Base-by-base conservation (phyloP, 1,140 invertebrate genomes). In the Drosophila nasuta region DNA sequence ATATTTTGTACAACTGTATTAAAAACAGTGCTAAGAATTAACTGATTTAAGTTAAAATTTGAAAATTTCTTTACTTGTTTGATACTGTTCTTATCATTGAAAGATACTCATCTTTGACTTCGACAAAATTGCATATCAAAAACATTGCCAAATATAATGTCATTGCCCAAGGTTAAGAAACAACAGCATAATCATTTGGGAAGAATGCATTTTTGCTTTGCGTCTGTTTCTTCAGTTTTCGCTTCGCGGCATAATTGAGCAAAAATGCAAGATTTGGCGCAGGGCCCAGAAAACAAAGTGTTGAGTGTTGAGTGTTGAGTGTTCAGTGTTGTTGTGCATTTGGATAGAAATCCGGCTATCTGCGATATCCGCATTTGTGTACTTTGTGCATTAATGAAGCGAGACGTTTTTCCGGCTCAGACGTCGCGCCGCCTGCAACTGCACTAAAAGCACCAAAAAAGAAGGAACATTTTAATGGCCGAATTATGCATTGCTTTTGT, bases 301-400 rank as follows among this genome's bases (percentile, higher is more conserved):
- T 57, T 25, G 3, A 25, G 20, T 25, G 48, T 57, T 25, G 3
- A 25, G 20, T 25, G 20, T 20, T 20, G 20, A 20, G 20, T 20
- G 20, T 25, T 25, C 20, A 25, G 20, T 25, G 20, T 25, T 25
- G 20, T 25, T 77, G 60, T 78, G 65, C 71, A 75, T 71, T 65
- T 71, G 43, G 13, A 38, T 38, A n/a, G n/a, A 43, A 51, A 17
- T 30, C 35, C 20, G 66, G 8, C 43, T 59, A 33, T 59, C 11
- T 17, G 3, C 20, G 20, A 51, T 57, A 51, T 28, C 33, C 58
- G 51, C 30, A 64, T 68, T 71, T 73, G 64, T 76, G 64, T 74
- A 82, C 64, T 86, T 81, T 66, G 43, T 77, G 82, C 77, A 86
- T 86, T 86, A 86, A 86, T 88, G 83, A 88, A 80, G 41, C 76